Evolutionary conservation across 1,140 invertebrate genomes (phyloP), one percentile per base, ranked within the genome.

Genomic region (Micrasema minimum): DNA sequence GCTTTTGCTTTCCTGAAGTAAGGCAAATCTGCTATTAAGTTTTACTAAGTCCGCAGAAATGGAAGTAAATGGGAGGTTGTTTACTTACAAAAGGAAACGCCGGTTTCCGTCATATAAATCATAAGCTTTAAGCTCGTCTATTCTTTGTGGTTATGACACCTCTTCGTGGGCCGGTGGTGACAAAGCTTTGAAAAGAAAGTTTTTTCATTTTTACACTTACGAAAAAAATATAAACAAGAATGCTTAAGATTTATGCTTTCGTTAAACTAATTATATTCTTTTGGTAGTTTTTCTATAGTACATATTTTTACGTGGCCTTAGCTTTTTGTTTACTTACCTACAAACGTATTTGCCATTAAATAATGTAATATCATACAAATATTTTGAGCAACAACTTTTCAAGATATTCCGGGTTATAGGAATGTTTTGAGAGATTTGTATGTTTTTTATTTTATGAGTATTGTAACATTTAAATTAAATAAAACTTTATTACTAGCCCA

Each of bases 91-190:
- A 59, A n/a, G 55, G 55, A 59, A n/a, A 41, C 59, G 18, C 31
- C 18, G 16, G 59, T 38, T 71, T 59, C 37, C 65, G 65, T 37
- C 57, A 70, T 71, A 74, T 74, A 74, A 74, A 71, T 74, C 69
- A 70, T 9, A 14, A 12, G 26, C 59, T 57, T 48, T 67, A 64
- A 55, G 64, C 51, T 75, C 69, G 73, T 75, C 69, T 72, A 68
- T 68, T 68, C 73, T 71, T 72, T 72, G 73, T 71, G 73, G 37
- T 75, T 69, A 69, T 72, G 73, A 72, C 73, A 71, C 65, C 68
- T 71, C 22, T 62, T 46, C 38, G 22, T 66, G 35, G 50, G 16
- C 16, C 59, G 50, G 23, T 31, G 26, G 51, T 43, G 26, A 14
- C 37, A 23, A 51, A 66, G n/a, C 18, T 22, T 22, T 48, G 9